Percentiles rank a stretch among this genome's conserved stretches.
phyloP scores from a whole-genome alignment of 2,113 vertebrate genomes.

The Upupa epops region DNA sequence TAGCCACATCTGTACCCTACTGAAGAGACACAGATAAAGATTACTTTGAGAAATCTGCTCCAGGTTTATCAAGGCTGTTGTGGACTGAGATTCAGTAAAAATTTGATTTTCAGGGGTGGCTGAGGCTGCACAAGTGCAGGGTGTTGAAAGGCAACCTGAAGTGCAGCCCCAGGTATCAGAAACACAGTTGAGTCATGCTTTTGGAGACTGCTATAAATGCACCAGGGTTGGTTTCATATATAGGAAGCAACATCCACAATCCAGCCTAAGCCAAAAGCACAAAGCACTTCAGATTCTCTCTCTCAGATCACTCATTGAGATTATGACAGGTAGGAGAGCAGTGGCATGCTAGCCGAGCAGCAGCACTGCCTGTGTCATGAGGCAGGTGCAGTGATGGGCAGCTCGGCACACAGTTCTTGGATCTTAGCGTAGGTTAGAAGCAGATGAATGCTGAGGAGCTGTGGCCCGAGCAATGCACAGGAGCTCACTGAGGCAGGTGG shows the following conservation, averaged over 20 bases:
- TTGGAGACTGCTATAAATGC: background rate
- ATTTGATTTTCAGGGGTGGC: background rate
- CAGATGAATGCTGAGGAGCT: background rate
- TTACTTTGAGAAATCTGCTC: background rate
- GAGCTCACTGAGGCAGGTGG: background rate
- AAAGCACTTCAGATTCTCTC: background rate
- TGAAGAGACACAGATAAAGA: background rate
- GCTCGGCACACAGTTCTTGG: accelerated
- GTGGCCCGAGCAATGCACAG: accelerated
- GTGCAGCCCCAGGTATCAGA: background rate
- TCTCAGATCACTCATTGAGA: background rate
- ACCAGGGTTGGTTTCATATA: background rate
- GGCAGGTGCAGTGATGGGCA: accelerated
- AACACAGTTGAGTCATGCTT: background rate
- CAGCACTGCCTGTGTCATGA: background rate
- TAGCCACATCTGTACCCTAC: accelerated
- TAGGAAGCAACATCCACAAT: background rate
- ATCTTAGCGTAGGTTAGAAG: background rate
- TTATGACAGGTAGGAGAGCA: accelerated
- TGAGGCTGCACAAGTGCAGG: background rate
- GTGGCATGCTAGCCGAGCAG: accelerated
- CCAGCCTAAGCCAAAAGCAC: background rate
- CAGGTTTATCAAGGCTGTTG: background rate
- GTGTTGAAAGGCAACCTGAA: background rate
- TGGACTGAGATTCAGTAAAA: background rate